A percentile compares a stretch with the other conserved stretches of the same genome.
These are phyloP conservation scores for Euglossa dilemma DNA, from an alignment of 1,140 invertebrate genomes.

Conservation along the genomic window DNA sequence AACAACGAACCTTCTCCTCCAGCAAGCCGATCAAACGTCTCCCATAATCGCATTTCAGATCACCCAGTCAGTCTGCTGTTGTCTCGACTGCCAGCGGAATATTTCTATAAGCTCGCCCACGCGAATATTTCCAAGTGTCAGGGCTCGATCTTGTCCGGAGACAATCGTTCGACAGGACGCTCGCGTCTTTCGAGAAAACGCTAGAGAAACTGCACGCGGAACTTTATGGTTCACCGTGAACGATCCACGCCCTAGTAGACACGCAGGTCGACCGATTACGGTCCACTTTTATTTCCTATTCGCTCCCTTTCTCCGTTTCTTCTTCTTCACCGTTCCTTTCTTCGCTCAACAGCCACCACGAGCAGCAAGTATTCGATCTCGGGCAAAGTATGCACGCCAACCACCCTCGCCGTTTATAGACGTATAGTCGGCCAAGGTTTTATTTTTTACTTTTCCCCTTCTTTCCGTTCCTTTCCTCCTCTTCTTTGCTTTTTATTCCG, in stretches of 20 bases:
- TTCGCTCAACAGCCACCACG: too few relatives aligned
- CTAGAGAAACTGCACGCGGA: conserved; percentile 27
- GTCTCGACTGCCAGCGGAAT: not conserved
- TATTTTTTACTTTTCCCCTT: conserved; percentile 2
- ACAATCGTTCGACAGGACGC: conserved; percentile 37
- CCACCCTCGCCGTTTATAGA: conserved; percentile 42
- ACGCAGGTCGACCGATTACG: too few relatives aligned
- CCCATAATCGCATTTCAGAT: conserved; percentile 26
- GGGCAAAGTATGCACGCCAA: not conserved
- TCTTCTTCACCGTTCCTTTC: too few relatives aligned
- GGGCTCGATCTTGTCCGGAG: not conserved
- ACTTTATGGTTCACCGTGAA: conserved; percentile 40
- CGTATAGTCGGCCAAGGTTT: conserved; percentile 31
- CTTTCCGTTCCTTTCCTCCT: too few relatives aligned
- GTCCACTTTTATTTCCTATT: too few relatives aligned
- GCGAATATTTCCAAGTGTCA: conserved; percentile 19
- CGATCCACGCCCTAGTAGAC: not conserved
- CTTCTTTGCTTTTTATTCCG: not conserved
- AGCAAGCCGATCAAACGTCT: not conserved
- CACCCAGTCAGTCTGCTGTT: not conserved
- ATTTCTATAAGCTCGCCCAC: conserved; percentile 48
- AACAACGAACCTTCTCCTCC: not conserved
- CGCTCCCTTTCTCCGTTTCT: too few relatives aligned
- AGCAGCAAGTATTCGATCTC: too few relatives aligned
- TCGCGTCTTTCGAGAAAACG: conserved; percentile 22